These are phyloP conservation scores for Antennarius maculatus DNA, from an alignment of 2,797 vertebrate species.

Conservation along the genomic window DNA sequence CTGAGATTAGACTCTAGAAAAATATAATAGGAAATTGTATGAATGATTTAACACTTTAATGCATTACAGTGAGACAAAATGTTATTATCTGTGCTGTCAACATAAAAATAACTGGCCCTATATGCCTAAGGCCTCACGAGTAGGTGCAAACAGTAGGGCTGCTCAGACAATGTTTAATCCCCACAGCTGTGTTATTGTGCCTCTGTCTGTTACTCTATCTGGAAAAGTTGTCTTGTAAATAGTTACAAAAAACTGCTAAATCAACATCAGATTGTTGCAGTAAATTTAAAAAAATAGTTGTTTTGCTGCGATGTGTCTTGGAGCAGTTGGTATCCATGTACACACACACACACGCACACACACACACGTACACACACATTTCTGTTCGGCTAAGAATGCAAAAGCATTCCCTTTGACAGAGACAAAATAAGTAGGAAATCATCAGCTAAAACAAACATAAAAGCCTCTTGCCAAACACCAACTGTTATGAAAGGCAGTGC, in stretches of 20 bases:
- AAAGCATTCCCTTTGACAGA: constrained; percentile 64
- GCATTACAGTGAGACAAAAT: constrained; percentile 37
- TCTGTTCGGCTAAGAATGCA: constrained; percentile 50
- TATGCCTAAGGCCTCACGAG: constrained; percentile 37
- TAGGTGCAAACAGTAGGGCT: constrained; percentile 28
- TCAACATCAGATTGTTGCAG: constrained; percentile 61
- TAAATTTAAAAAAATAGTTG: constrained; percentile 52
- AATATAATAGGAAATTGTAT: constrained; percentile 37
- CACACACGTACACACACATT: constrained; percentile 28
- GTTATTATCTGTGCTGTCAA: constrained; percentile 49
- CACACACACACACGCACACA: constrained; percentile 16
- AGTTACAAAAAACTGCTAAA: constrained; percentile 56
- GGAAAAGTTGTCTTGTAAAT: constrained; percentile 55
- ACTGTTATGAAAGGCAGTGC: constrained; percentile 72
- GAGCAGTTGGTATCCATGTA: constrained; percentile 58
- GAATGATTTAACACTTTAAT: constrained; percentile 37
- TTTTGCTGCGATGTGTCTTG: constrained; percentile 24
- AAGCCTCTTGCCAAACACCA: constrained; percentile 71
- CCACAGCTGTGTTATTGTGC: constrained; percentile 49
- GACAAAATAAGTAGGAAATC: constrained; percentile 62
- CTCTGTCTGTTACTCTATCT: constrained; percentile 34
- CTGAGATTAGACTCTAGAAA: constrained; percentile 53
- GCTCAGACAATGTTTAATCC: constrained; percentile 48
- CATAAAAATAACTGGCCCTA: constrained; percentile 43
- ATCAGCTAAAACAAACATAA: constrained; percentile 70